phyloP scores from a whole-genome alignment of 2,797 vertebrate species.

The Anguilla megastoma region DNA sequence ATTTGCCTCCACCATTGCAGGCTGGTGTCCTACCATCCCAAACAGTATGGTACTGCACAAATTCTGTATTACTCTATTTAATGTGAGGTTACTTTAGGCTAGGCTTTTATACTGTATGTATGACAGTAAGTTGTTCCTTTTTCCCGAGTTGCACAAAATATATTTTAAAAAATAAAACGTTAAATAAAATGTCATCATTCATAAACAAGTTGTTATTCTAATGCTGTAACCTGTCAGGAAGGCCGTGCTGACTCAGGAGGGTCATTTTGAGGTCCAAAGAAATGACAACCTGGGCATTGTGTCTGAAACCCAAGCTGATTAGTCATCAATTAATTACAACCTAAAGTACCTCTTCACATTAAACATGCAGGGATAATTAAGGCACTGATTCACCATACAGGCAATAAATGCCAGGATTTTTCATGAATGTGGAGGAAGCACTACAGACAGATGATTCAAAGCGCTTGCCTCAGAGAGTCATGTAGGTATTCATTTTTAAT shows the following conservation, averaged over 20 bases:
- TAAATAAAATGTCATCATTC: background rate
- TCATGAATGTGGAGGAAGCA: background rate
- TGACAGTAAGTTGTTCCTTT: background rate
- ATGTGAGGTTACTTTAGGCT: background rate
- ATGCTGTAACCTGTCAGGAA: background rate
- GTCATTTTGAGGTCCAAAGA: background rate
- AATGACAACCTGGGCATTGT: background rate
- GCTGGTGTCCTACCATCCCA: background rate
- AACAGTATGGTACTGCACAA: background rate
- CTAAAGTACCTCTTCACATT: background rate
- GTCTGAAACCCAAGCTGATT: background rate
- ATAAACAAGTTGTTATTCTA: background rate
- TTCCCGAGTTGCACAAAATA: background rate
- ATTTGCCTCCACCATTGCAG: background rate
- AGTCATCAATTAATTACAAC: conserved; percentile 14
- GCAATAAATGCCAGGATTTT: background rate
- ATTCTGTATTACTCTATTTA: background rate
- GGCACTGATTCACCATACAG: background rate
- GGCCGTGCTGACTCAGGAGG: background rate
- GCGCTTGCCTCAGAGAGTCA: background rate
- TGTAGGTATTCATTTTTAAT: background rate
- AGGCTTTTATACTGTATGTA: background rate
- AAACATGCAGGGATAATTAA: conserved; percentile 8
- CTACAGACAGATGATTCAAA: background rate
- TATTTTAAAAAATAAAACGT: background rate